Evolutionary conservation across 2,797 vertebrate genomes (phyloP).

Genomic region (Tiaroga cobitis): DNA sequence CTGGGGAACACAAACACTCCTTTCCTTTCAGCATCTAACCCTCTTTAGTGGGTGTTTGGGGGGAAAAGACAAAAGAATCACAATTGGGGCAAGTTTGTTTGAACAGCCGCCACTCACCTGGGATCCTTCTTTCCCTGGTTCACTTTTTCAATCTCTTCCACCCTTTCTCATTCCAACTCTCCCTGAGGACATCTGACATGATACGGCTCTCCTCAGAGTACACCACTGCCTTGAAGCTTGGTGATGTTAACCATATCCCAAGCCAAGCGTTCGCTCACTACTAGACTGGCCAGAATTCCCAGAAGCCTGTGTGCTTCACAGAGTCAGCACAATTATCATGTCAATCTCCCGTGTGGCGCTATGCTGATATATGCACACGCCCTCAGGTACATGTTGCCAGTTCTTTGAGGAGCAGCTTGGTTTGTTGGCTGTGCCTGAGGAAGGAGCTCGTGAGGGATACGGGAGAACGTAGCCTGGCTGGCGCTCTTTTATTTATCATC

Average conservation of each 20-base stretch:
- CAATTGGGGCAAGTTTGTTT: conserved; percentile 89
- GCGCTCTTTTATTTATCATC: conserved; percentile 54
- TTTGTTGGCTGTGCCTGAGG: conserved; percentile 75
- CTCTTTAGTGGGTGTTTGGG: conserved; percentile 77
- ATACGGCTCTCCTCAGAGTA: conserved; percentile 88
- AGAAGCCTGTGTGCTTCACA: conserved; percentile 88
- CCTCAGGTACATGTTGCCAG: conserved; percentile 84
- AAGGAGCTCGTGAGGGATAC: conserved; percentile 53
- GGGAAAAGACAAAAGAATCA: conserved; percentile 81
- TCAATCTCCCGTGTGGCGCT: conserved; percentile 89
- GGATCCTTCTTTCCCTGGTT: conserved; percentile 68
- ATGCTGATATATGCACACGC: conserved; percentile 77
- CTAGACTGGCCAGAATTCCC: conserved; percentile 89
- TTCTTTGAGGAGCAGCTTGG: conserved; percentile 82
- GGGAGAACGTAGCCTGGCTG: conserved; percentile 48
- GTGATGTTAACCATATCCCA: conserved; percentile 91
- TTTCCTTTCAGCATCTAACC: conserved; percentile 73
- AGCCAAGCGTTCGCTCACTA: conserved; percentile 94
- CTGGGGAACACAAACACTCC: conserved; percentile 42
- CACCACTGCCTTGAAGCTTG: conserved; percentile 88
- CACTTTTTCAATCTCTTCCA: conserved; percentile 73
- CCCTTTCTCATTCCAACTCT: conserved; percentile 65
- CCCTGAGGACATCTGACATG: conserved; percentile 89
- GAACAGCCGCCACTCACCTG: conserved; percentile 88
- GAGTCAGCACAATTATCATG: conserved; percentile 93